Evolutionary conservation across 2,888 invertebrate species (phyloP).

Genomic region (Parnassius orleans): DNA sequence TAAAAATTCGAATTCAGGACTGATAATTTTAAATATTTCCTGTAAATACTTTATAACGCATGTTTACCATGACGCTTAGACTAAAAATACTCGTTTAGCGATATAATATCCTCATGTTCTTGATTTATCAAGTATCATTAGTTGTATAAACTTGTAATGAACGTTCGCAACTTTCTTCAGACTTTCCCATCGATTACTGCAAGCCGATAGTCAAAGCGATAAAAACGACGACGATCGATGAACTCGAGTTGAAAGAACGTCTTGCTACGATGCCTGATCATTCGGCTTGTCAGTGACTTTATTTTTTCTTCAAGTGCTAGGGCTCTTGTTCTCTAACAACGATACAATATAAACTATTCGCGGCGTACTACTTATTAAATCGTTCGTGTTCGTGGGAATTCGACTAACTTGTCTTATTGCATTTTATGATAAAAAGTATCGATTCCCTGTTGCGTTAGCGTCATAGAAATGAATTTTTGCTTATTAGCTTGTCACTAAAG

Average conservation of each 20-base stretch:
- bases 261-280: conserved; percentile 62
- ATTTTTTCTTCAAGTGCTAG: conserved; percentile 10
- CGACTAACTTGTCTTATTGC: conserved; percentile 35
- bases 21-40: no score
- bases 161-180: conserved; percentile 45
- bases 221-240: conserved; percentile 69
- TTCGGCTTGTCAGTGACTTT: conserved; percentile 21
- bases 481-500: neutral
- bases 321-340: conserved; percentile 16
- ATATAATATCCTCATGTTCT: conserved; percentile 9
- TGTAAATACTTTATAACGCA: neutral
- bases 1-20: no score
- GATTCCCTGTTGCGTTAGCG: conserved; percentile 15
- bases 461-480: conserved; percentile 9
- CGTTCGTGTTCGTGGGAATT: conserved; percentile 47
- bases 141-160: conserved; percentile 15
- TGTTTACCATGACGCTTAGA: neutral
- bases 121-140: conserved; percentile 6
- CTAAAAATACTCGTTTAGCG: neutral
- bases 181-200: conserved; percentile 63
- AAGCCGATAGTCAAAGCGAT: conserved; percentile 50
- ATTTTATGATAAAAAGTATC: conserved; percentile 29
- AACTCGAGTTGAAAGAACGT: conserved; percentile 76
- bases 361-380: conserved; percentile 32
- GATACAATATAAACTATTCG: conserved; percentile 6